Conservation (phyloP, 2,888 invertebrate species). For the Pseudoips prasinana region DNA sequence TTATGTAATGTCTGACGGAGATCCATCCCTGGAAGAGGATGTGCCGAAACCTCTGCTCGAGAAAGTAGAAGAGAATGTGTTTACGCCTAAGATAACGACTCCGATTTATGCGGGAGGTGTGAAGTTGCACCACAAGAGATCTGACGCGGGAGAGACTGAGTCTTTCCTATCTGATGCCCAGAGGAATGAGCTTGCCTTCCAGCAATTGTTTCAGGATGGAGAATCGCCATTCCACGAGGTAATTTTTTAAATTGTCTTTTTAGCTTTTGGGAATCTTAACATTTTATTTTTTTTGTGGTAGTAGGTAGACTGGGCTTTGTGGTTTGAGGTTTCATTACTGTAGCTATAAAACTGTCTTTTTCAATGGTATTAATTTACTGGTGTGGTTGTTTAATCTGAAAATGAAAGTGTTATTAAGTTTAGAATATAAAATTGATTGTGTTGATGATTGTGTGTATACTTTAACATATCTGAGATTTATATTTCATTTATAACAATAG, state of each 20-base stretch:
- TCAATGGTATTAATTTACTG: no score
- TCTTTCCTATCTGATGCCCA: constrained; percentile 68
- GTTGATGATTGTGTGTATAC: no score
- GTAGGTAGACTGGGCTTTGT: no score
- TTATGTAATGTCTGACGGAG: constrained; percentile 79
- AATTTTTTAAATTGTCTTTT: constrained; percentile 29
- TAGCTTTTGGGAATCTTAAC: no score
- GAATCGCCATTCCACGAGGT: constrained; percentile 63
- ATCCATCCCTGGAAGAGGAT: constrained; percentile 77
- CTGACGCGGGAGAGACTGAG: constrained; percentile 64
- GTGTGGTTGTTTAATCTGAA: no score
- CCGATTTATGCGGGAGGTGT: constrained; percentile 69
- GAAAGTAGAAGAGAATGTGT: constrained; percentile 69
- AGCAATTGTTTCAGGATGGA: constrained; percentile 70
- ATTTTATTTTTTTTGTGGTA: no score
- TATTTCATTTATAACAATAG: no score
- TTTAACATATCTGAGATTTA: no score
- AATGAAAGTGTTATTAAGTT: no score
- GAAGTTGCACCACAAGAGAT: constrained; percentile 62
- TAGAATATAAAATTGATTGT: no score
- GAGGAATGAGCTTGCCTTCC: constrained; percentile 70
- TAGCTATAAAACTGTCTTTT: no score
- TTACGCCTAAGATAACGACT: constrained; percentile 71
- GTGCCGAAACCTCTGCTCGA: constrained; percentile 66
- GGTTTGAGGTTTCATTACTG: no score